Conservation (phyloP, 2,888 invertebrate genomes). For the Drosophila birchii region DNA sequence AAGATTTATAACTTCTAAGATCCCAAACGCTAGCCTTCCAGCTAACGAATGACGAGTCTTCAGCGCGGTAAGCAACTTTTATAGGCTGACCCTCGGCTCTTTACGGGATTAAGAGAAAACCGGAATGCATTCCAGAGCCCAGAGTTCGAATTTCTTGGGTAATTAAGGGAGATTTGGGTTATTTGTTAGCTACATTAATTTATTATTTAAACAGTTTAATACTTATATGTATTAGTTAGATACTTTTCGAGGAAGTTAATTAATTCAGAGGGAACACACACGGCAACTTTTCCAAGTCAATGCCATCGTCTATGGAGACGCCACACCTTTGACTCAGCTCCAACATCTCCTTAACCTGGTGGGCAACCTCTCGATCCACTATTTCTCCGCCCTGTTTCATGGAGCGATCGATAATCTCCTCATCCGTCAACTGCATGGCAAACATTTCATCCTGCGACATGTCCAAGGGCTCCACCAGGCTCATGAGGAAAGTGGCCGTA, state of each 20-base stretch:
- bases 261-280: not conserved
- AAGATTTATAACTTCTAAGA: not conserved
- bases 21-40: not conserved
- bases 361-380: conserved; percentile 79
- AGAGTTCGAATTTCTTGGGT: not conserved
- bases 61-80: not conserved
- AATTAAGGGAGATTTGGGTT: not conserved
- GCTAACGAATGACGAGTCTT: conserved; percentile 4
- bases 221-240: not conserved
- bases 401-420: conserved; percentile 52
- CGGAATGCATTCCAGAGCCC: not conserved
- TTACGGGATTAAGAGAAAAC: not conserved
- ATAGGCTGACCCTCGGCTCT: not conserved
- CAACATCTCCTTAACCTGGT: conserved; percentile 79
- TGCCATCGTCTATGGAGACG: conserved; percentile 69
- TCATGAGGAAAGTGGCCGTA: conserved; percentile 73
- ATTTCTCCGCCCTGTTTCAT: conserved; percentile 77
- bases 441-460: conserved; percentile 59
- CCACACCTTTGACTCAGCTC: conserved; percentile 66
- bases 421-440: conserved; percentile 15
- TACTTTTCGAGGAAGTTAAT: not conserved
- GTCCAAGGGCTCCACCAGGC: conserved; percentile 67
- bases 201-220: not conserved
- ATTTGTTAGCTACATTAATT: not conserved
- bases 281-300: conserved; percentile 37